These are phyloP conservation scores for Metopia argyrocephala DNA, from an alignment of 2,888 invertebrate genomes.

Conservation along the genomic window DNA sequence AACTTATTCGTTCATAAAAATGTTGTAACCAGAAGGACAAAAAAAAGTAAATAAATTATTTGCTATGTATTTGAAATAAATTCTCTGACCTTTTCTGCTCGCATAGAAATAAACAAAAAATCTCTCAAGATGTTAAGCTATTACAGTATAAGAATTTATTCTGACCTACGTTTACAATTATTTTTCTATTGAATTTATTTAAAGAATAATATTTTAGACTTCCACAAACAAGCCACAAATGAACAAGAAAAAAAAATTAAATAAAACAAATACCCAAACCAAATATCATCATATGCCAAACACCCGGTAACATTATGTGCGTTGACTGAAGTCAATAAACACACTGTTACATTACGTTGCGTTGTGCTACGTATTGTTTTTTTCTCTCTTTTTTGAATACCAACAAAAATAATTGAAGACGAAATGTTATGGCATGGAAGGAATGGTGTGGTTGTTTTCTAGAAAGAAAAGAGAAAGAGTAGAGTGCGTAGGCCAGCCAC, in stretches of 20 bases:
- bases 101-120: background rate
- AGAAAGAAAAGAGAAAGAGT: background rate
- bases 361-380: background rate
- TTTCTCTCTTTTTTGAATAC: constrained; percentile 35
- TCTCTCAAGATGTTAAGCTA: background rate
- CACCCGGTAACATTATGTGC: background rate
- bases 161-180: background rate
- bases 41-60: background rate
- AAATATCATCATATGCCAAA: background rate
- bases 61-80: background rate
- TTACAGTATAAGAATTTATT: background rate
- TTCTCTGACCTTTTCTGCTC: background rate
- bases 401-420: constrained; percentile 16
- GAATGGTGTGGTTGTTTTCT: background rate
- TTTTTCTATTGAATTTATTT: background rate
- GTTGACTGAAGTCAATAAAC: constrained; percentile 42
- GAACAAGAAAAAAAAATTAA: background rate
- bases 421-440: constrained; percentile 3
- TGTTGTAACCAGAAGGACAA: no score
- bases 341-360: constrained; percentile 3
- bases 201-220: background rate
- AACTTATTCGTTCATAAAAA: background rate
- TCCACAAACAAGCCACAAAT: background rate
- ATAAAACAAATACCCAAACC: no score
- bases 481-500: constrained; percentile 7